Evolutionary conservation across 2,888 invertebrate species (phyloP), one percentile per base, ranked within the genome.

Genomic region (Liopterus haemorrhoidalis): DNA sequence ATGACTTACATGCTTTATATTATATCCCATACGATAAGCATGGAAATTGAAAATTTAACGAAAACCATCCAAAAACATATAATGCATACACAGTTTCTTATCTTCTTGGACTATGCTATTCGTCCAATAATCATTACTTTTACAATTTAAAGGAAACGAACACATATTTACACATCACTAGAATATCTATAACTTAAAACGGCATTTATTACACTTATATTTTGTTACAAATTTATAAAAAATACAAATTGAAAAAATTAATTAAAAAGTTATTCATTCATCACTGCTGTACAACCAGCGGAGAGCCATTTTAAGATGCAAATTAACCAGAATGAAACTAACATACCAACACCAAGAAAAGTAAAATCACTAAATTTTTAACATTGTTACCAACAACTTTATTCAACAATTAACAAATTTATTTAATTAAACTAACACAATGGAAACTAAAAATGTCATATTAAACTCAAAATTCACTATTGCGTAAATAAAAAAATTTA

Each of bases 51-150:
- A 41, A 32, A 47, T 32, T 48, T 47, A 48, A 45, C 50, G 46
- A 30, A 41, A 38, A 46, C 45, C 49, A 41, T 48, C 49, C 43
- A 41, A 54, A 55, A 55, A 54, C 56, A 57, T 57, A 49, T 47
- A 47, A 19, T 36, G 37, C 45, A 39, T 45, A 45, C 45, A 45
- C 41, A 48, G 49, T 50, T 53, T 51, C 54, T 52, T 54, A 55
- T 54, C 56, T 51, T 54, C 38, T 53, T 50, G 41, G 53, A 55
- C 52, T 52, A 54, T 51, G 53, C 53, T 50, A 47, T 51, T 47
- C 46, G 50, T 33, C 45, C 39, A 45, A 24, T 45, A 45, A 39
- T 45, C 39, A 33, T 45, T 45, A 45, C 32, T 39, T 27, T 21
- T 32, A 39, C 27, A 45, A 27, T 33, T n/a, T 45, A 39, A 39